These are phyloP conservation scores for Lacanobia wlatinum DNA, from an alignment of 2,888 invertebrate genomes.

Conservation along the genomic window DNA sequence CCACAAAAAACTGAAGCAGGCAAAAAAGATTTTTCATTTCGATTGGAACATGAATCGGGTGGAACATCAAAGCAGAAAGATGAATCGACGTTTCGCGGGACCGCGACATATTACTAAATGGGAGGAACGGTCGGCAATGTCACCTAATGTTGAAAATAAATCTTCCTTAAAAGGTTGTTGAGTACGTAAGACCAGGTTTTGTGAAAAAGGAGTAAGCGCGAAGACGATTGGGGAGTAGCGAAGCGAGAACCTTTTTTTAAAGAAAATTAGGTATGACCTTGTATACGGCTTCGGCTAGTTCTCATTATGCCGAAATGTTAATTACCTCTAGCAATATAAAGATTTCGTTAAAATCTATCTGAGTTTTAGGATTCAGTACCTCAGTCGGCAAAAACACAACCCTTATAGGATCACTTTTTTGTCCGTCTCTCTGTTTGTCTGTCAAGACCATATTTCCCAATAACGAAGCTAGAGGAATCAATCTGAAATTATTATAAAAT, in stretches of 20 bases:
- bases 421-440: too few species aligned
- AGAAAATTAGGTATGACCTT: not conserved
- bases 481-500: too few species aligned
- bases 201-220: not conserved
- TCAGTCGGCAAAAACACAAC: too few species aligned
- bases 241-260: not conserved
- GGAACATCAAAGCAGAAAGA: conserved; percentile 30
- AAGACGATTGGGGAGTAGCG: not conserved
- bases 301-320: not conserved
- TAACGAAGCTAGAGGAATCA: too few species aligned
- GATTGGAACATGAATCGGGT: conserved; percentile 38
- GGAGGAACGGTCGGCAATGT: not conserved
- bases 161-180: conserved; percentile 1
- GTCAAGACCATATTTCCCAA: too few species aligned
- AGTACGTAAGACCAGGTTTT: not conserved
- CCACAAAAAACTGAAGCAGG: not conserved
- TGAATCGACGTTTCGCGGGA: conserved; percentile 12
- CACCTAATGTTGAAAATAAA: conserved; percentile 32
- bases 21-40: conserved; percentile 12
- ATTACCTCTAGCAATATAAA: not conserved
- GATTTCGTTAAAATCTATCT: not conserved
- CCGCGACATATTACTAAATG: not conserved
- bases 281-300: not conserved
- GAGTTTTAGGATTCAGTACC: too few species aligned
- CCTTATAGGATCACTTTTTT: too few species aligned